Conservation (phyloP, 2,113 vertebrate genomes). For the Hypocryptadius cinnamomeus region DNA sequence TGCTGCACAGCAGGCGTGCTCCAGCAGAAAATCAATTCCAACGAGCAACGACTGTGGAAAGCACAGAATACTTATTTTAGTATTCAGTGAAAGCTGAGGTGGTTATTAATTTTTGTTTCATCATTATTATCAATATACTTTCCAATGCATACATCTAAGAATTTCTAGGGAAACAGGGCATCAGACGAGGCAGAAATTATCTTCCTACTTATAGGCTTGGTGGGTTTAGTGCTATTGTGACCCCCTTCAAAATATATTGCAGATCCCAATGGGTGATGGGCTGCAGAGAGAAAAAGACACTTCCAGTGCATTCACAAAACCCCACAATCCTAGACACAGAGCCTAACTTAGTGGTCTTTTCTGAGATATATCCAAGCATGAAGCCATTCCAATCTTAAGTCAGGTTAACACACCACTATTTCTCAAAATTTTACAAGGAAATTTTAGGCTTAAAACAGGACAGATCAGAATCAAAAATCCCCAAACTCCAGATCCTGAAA, state of each 20-base stretch:
- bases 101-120: background rate
- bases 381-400: background rate
- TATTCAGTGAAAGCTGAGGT: background rate
- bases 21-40: slow-evolving; percentile 42
- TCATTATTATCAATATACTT: background rate
- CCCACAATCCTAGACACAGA: background rate
- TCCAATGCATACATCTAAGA: background rate
- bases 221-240: background rate
- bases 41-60: background rate
- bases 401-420: background rate
- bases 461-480: background rate
- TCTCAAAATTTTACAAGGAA: background rate
- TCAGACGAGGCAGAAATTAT: background rate
- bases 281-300: background rate
- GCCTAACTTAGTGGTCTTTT: background rate
- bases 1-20: background rate
- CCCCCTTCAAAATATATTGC: background rate
- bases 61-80: background rate
- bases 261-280: background rate
- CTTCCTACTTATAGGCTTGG: background rate
- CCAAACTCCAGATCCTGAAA: background rate
- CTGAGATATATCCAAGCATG: background rate
- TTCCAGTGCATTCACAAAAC: background rate
- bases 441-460: background rate
- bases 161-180: background rate